Evolutionary conservation across 2,797 vertebrate genomes (phyloP).

Genomic region (Sebastes hubbsi): DNA sequence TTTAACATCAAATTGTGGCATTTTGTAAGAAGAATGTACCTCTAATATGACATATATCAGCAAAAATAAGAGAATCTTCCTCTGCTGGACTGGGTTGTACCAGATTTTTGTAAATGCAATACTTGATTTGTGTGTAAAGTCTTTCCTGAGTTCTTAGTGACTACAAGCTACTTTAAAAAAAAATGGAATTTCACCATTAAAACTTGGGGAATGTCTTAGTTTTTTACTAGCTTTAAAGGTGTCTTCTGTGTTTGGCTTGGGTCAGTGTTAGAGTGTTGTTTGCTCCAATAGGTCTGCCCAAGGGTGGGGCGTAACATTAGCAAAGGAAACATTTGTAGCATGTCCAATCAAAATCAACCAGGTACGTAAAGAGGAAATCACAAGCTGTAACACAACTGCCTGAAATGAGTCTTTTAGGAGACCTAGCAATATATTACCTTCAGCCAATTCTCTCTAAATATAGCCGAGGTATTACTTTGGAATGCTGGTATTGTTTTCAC

Average conservation of each 20-base stretch:
- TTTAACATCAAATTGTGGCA: slow-evolving; percentile 13
- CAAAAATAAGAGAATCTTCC: background rate
- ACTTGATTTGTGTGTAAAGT: background rate
- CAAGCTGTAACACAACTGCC: background rate
- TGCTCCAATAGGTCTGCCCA: no score
- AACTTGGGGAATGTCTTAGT: no score
- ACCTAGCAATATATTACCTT: background rate
- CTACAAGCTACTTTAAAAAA: background rate
- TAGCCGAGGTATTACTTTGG: no score
- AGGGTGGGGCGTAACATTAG: no score
- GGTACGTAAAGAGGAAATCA: background rate
- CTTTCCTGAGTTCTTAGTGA: background rate
- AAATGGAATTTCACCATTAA: no score
- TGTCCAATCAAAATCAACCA: background rate
- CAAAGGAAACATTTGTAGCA: no score
- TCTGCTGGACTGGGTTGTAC: background rate
- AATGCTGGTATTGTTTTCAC: no score
- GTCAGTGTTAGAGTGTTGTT: no score
- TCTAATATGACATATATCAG: background rate
- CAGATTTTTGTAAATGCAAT: background rate
- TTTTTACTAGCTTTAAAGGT: no score
- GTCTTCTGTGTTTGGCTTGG: no score
- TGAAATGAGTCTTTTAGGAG: background rate
- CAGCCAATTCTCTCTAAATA: no score
- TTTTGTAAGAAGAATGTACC: background rate